Evolutionary conservation across 2,797 vertebrate species (phyloP).

Genomic region (Sebastes hopkinsi): DNA sequence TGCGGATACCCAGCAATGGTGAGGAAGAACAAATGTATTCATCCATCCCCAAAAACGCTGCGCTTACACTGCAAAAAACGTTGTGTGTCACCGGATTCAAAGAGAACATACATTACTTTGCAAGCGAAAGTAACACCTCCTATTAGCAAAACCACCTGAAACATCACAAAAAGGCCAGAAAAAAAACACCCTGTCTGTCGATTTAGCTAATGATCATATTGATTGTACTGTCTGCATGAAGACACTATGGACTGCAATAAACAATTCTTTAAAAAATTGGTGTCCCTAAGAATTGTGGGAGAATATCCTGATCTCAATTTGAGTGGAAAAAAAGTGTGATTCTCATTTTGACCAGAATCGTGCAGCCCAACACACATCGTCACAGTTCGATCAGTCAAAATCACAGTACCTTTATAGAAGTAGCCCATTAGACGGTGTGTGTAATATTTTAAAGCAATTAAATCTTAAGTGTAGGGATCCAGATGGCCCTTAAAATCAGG

Average conservation of each 20-base stretch:
- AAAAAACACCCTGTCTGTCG: neutral
- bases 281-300: neutral
- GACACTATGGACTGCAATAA: neutral
- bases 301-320: neutral
- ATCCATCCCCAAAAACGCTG: neutral
- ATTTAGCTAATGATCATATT: neutral
- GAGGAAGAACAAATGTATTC: neutral
- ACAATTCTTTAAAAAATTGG: neutral
- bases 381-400: neutral
- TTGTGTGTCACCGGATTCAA: neutral
- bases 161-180: neutral
- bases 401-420: neutral
- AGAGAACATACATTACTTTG: neutral
- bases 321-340: neutral
- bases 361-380: neutral
- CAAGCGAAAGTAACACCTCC: neutral
- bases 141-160: neutral
- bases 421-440: neutral
- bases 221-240: neutral
- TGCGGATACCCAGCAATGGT: neutral
- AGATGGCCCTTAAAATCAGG: neutral
- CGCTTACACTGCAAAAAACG: neutral
- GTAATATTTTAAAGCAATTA: neutral
- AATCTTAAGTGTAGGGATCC: neutral
- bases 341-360: neutral